Percentiles rank a stretch among this genome's conserved stretches.
These are phyloP conservation scores for Agapostemon virescens DNA, from an alignment of 2,888 invertebrate species.

Conservation along the genomic window DNA sequence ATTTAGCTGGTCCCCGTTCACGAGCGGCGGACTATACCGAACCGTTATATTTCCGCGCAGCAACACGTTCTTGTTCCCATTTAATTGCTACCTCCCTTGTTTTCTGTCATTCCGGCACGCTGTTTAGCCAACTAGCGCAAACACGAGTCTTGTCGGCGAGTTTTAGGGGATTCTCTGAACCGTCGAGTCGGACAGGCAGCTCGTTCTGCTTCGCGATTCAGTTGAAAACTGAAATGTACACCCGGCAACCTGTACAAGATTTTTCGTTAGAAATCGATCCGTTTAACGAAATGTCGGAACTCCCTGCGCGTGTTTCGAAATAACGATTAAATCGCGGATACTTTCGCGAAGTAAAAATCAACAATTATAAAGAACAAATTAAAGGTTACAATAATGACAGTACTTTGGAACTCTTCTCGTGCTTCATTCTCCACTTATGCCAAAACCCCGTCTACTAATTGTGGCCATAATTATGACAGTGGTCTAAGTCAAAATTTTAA, in stretches of 20 bases:
- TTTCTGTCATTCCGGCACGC: background rate
- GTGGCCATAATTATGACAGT: too few relatives aligned
- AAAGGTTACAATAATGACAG: too few relatives aligned
- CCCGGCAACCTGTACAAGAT: background rate
- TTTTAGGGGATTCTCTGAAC: background rate
- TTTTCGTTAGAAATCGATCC: background rate
- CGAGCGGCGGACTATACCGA: background rate
- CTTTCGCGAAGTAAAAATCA: too few relatives aligned
- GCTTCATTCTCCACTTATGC: too few relatives aligned
- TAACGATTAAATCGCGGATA: too few relatives aligned
- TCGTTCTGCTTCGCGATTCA: background rate
- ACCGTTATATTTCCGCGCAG: background rate
- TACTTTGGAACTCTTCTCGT: too few relatives aligned
- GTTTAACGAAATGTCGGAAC: too few relatives aligned
- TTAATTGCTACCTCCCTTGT: background rate
- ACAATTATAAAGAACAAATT: too few relatives aligned
- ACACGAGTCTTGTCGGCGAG: background rate
- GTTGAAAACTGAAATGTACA: background rate
- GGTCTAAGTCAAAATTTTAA: too few relatives aligned
- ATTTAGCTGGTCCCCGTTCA: constrained; percentile 31
- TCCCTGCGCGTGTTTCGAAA: too few relatives aligned
- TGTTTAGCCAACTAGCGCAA: constrained; percentile 3
- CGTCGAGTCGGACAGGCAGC: background rate
- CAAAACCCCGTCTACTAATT: too few relatives aligned
- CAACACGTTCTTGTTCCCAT: background rate